Evolutionary conservation across 2,113 vertebrate genomes (phyloP).

Genomic region (Camelus bactrianus): DNA sequence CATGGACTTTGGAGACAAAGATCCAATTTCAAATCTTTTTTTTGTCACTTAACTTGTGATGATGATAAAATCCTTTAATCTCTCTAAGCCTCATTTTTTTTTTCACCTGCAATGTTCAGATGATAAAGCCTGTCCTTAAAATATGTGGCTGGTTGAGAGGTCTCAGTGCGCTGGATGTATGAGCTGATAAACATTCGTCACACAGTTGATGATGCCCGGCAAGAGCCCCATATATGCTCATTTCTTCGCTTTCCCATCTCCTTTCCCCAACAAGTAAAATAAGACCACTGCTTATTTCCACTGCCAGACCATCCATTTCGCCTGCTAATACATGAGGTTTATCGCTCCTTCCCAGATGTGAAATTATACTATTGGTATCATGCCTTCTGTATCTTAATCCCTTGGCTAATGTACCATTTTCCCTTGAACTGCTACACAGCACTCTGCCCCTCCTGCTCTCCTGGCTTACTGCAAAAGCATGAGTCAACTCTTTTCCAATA

Average conservation of each 20-base stretch:
- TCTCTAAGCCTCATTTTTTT: background rate
- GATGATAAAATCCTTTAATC: background rate
- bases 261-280: conserved; percentile 6
- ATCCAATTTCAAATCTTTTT: background rate
- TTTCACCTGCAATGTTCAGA: background rate
- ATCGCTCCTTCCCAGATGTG: conserved; percentile 42
- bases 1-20: background rate
- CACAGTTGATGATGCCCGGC: no score
- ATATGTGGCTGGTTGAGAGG: background rate
- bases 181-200: background rate
- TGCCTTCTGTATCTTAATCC: background rate
- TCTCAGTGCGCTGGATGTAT: background rate
- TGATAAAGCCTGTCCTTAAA: background rate
- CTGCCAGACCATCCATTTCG: conserved; percentile 10
- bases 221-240: background rate
- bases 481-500: conserved; percentile 28
- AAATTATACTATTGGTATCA: conserved; percentile 1
- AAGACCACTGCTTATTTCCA: background rate
- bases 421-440: background rate
- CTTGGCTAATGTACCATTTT: conserved; percentile 54
- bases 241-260: background rate
- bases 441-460: background rate
- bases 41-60: background rate
- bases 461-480: background rate
- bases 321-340: conserved; percentile 45